Percentiles rank a stretch among this genome's conserved stretches.
Conservation (phyloP, 2,113 vertebrate species). For the Vicugna pacos region DNA sequence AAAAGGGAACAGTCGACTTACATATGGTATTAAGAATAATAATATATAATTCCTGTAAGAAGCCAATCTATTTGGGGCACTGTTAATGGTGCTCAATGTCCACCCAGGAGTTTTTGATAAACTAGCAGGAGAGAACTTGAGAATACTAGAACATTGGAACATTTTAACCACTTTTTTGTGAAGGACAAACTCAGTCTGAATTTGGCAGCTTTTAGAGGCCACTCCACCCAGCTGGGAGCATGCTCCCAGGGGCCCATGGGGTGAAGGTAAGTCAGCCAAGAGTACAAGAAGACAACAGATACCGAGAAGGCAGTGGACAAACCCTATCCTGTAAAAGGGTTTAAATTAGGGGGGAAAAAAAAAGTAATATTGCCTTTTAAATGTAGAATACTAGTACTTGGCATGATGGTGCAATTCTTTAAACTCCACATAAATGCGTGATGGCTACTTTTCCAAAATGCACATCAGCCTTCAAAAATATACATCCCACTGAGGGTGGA, state of each 20-base stretch:
- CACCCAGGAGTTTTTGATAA: neutral
- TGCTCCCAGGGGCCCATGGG: neutral
- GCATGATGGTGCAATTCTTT: neutral
- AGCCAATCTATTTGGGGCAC: neutral
- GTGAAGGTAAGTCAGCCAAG: neutral
- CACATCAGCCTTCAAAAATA: neutral
- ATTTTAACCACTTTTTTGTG: neutral
- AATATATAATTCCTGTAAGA: neutral
- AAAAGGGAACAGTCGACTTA: neutral
- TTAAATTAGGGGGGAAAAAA: neutral
- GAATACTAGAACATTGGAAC: neutral
- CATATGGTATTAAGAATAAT: slow-evolving; percentile 15
- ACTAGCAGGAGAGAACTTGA: neutral
- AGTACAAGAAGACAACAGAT: neutral
- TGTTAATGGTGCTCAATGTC: neutral
- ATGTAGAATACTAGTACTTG: neutral
- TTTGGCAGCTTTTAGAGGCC: neutral
- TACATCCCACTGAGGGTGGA: neutral
- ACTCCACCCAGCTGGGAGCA: neutral
- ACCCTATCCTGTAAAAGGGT: neutral
- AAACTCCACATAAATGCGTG: neutral
- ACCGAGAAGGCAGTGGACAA: neutral
- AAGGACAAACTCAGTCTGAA: neutral
- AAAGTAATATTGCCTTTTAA: neutral
- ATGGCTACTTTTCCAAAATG: neutral